Conservation (phyloP, 2,113 vertebrate species). For the Trinectes maculatus region DNA sequence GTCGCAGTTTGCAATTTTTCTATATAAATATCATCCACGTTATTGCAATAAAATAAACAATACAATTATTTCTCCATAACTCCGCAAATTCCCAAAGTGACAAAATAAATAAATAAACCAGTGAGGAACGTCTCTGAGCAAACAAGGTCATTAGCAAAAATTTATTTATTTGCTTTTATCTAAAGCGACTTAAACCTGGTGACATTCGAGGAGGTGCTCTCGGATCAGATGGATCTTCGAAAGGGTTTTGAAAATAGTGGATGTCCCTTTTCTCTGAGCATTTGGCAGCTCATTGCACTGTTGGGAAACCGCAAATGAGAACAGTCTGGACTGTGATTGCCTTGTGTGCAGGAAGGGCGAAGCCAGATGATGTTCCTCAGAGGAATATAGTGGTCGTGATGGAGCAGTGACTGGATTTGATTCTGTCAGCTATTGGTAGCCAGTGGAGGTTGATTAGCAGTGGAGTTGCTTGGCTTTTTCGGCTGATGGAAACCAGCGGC, state of each 20-base stretch:
- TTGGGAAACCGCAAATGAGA: not conserved
- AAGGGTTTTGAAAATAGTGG: not conserved
- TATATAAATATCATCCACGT: not conserved
- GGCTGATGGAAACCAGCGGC: not conserved
- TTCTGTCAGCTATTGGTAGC: not conserved
- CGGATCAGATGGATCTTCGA: not conserved
- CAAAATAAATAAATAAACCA: too few species aligned
- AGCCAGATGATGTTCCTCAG: not conserved
- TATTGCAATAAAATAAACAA: not conserved
- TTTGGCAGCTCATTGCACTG: conserved; percentile 1
- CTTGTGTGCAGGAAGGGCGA: not conserved
- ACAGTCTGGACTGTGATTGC: too few species aligned
- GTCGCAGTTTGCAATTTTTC: not conserved
- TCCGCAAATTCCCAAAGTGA: not conserved
- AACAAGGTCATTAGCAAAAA: too few species aligned
- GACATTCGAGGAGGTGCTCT: not conserved
- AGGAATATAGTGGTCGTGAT: not conserved
- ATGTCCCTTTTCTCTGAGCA: not conserved
- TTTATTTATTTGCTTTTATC: too few species aligned
- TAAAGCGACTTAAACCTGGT: too few species aligned
- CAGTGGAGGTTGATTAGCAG: not conserved
- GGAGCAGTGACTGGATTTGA: not conserved
- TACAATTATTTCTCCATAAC: not conserved
- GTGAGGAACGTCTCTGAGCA: too few species aligned
- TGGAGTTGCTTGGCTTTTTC: not conserved